Conservation (phyloP, 1,140 invertebrate species). For the Sarcophaga bullata region DNA sequence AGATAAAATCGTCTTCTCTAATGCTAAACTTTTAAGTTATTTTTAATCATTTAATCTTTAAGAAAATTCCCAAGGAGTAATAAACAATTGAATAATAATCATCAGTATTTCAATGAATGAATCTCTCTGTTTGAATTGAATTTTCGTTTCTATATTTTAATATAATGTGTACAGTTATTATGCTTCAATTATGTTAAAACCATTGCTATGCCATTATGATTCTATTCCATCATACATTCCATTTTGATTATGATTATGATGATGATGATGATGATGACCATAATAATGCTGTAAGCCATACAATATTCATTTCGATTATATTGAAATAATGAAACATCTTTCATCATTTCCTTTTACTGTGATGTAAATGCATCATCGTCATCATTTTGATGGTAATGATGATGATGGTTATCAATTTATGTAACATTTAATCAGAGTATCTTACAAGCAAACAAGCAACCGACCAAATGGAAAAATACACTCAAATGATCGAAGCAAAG, state of each 20-base stretch:
- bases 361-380: no score
- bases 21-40: no score
- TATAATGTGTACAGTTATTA: neutral
- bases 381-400: neutral
- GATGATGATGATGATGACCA: no score
- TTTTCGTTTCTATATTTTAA: neutral
- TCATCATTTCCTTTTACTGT: neutral
- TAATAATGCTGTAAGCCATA: neutral
- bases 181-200: conserved; percentile 1
- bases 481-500: neutral
- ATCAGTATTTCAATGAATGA: no score
- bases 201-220: neutral
- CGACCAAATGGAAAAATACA: neutral
- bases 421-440: conserved; percentile 32
- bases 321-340: neutral
- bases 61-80: no score
- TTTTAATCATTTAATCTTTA: no score
- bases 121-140: neutral
- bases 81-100: no score
- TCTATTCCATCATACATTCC: no score
- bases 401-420: neutral
- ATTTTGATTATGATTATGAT: no score
- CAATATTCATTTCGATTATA: neutral
- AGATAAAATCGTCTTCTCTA: no score
- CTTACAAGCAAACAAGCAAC: neutral